Base-by-base conservation (phyloP, 1,140 invertebrate genomes). In the Pseudomyrmex dendroicus region DNA sequence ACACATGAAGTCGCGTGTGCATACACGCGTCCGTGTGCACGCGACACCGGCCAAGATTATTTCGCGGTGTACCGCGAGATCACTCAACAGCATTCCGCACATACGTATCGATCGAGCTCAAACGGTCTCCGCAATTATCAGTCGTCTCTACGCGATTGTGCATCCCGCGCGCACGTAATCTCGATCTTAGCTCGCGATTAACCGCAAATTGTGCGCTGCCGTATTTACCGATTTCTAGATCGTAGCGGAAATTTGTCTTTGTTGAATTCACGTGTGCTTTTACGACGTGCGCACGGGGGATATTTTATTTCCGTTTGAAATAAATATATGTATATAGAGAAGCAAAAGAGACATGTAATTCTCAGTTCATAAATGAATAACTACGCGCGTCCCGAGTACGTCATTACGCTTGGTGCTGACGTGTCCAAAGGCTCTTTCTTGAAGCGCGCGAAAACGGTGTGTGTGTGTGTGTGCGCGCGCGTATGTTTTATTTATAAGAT, bases 401-500 rank as follows among this genome's bases (percentile, higher is more conserved):
- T 72, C 76, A 46, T 59, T 68, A 35, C 44, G 13, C 35, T 35
- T n/a, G 15, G 54, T 13, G 25, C 25, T 25, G 44, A 70, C 10
- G 52, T 10, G 64, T 59, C 20, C 54, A 20, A 80, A 70, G 22
- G 8, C 59, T 25, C 15, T 54, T 35, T 17, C 15, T 54, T 35
- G 35, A 35, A 35, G 44, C 35, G 44, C 35, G 63, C 63, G 25
- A 54, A 68, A 54, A 35, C 35, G 35, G 35, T 35, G 5, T 7
- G 35, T 35, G 35, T 35, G 35, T 7, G 35, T 35, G 35, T 35
- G 35, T 35, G 35, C 35, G 35, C 5, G 35, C 3, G 17, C 3
- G 3, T 22, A 77, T 87, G 83, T 84, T 84, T 87, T 87, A 88
- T 88, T 88, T 82, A 87, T 87, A 61, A 87, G 77, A 2, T 70